Evolutionary conservation across 2,113 vertebrate species (phyloP), one percentile per base, ranked within the genome.

Genomic region (Hippoglossus stenolepis): DNA sequence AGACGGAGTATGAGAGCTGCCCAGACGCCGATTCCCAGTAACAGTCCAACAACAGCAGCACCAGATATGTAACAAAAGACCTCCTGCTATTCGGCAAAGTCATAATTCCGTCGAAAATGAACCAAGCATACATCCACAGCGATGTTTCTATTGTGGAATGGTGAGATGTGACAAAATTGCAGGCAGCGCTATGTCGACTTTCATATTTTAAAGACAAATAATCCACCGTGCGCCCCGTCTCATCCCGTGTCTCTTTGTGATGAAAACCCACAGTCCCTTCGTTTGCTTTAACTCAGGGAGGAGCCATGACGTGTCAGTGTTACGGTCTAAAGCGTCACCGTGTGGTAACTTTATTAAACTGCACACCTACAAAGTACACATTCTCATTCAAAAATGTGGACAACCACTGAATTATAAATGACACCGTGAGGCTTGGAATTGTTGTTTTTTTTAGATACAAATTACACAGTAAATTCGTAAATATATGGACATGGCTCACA

Each of bases 241-340:
- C 24, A 38, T 35, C 10, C 20, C 26, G 40, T 21, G 15, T 70
- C 61, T 79, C 83, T 90, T 87, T 90, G 83, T 89, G 81, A 80
- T 60, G 76, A 89, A 77, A 89, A 83, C 64, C 56, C 75, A 70
- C n/a, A 73, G 35, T 2, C 35, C 35, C 35, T 51, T 35, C n/a
- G 18, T 38, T 81, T 14, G 28, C 5, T 49, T 54, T 62, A 45
- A 38, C 47, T 4, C 70, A 66, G 85, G 90, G 88, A 87, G 91
- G 91, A 82, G 91, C 78, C 0, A 77, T 9, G 3, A 4, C 2
- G 2, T 62, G 53, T 61, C 60, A 11, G 47, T 82, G 66, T 65
- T 45, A 77, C 65, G 86, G 84, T 90, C 82, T 85, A 70, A 38
- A 87, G 83, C 79, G 91, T 83, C 90, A 61, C 82, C 74, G 5